Evolutionary conservation across 2,888 invertebrate species (phyloP).

Genomic region (Spialia ferax): DNA sequence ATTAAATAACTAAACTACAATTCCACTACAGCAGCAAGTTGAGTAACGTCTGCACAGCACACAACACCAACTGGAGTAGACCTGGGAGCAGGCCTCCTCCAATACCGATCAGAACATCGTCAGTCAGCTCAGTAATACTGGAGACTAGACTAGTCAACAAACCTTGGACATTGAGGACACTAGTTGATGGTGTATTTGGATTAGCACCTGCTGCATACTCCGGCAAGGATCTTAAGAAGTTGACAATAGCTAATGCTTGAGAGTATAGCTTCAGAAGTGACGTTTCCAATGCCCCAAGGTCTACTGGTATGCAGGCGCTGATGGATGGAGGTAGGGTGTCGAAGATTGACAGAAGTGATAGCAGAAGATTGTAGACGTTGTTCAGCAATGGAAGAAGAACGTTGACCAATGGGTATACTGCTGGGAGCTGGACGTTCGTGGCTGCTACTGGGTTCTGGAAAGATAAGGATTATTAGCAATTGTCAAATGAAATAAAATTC

Average conservation of each 20-base stretch:
- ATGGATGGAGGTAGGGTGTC: slow-evolving; percentile 76
- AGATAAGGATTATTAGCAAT: slow-evolving; percentile 7
- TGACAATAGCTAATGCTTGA: slow-evolving; percentile 77
- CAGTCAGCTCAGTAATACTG: slow-evolving; percentile 66
- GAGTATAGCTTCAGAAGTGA: slow-evolving; percentile 76
- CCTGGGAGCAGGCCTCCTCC: slow-evolving; percentile 76
- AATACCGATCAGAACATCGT: slow-evolving; percentile 67
- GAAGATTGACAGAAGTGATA: slow-evolving; percentile 77
- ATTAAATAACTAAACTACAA: neutral
- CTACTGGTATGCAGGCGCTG: slow-evolving; percentile 74
- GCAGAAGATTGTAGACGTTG: slow-evolving; percentile 79
- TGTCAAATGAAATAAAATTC: too few relatives aligned
- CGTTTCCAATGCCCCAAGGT: slow-evolving; percentile 74
- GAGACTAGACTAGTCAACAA: slow-evolving; percentile 64
- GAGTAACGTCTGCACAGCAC: slow-evolving; percentile 67
- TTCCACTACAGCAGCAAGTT: slow-evolving; percentile 49
- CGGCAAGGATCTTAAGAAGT: slow-evolving; percentile 69
- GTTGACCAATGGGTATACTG: slow-evolving; percentile 79
- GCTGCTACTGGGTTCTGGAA: slow-evolving; percentile 72
- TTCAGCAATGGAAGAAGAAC: slow-evolving; percentile 76
- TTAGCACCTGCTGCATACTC: slow-evolving; percentile 77
- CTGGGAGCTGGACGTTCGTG: slow-evolving; percentile 70
- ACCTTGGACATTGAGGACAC: slow-evolving; percentile 65
- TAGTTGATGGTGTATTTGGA: slow-evolving; percentile 63
- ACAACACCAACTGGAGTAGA: slow-evolving; percentile 68